These are phyloP conservation scores for Dasysyrphus albostriatus DNA, from an alignment of 2,888 invertebrate species.

Conservation along the genomic window DNA sequence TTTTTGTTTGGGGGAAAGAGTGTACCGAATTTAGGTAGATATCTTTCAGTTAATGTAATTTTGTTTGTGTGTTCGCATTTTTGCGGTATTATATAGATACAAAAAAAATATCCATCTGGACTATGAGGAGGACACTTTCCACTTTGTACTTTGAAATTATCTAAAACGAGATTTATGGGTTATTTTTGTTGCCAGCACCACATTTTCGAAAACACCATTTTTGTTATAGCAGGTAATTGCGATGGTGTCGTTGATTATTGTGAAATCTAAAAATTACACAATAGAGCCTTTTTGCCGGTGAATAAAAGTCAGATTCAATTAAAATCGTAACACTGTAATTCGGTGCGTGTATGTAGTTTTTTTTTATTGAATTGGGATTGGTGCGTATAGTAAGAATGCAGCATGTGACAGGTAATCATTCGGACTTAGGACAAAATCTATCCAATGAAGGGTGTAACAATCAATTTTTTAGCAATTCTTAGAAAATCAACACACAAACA, in stretches of 20 bases:
- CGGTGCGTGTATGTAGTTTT: constrained; percentile 5
- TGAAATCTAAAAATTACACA: constrained; percentile 46
- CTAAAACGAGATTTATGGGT: constrained; percentile 70
- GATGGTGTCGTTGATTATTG: constrained; percentile 46
- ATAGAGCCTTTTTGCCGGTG: constrained; percentile 40
- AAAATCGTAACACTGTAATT: constrained; percentile 58
- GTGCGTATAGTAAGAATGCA: constrained; percentile 24
- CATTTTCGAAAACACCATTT: constrained; percentile 30
- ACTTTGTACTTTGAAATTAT: constrained; percentile 48
- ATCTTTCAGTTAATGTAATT: constrained; percentile 5
- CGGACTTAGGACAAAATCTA: constrained; percentile 38
- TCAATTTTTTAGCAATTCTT: constrained; percentile 20
- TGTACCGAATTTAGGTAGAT: not conserved
- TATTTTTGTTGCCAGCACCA: constrained; percentile 48
- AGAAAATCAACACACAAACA: constrained; percentile 31
- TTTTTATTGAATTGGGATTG: not conserved
- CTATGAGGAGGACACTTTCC: constrained; percentile 61
- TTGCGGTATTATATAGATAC: constrained; percentile 58
- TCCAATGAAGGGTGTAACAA: constrained; percentile 8
- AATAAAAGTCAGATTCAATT: constrained; percentile 72
- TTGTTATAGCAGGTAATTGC: constrained; percentile 59
- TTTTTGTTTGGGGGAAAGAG: constrained; percentile 37
- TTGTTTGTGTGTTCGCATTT: constrained; percentile 51
- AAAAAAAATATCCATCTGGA: constrained; percentile 61
- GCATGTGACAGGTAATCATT: constrained; percentile 55